A percentile compares a stretch with the other conserved stretches of the same genome.
Conservation (phyloP, 2,888 invertebrate species). For the Ophonus ardosiacus region DNA sequence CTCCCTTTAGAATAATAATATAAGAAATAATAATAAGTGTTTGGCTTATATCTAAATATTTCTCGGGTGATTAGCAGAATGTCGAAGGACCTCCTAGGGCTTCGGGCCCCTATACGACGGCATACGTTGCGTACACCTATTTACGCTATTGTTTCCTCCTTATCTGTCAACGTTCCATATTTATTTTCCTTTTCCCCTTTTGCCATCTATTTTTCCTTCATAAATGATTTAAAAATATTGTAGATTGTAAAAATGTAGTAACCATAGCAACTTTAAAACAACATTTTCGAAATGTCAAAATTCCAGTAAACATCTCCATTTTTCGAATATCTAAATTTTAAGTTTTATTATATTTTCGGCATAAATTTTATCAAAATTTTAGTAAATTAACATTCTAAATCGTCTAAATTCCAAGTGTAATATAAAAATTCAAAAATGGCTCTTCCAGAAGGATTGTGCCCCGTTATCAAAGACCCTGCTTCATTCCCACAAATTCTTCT, state of each 20-base stretch:
- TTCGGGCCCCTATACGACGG: too few species aligned
- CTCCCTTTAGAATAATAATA: too few species aligned
- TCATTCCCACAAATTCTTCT: neutral
- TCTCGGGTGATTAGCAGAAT: too few species aligned
- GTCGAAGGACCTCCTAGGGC: too few species aligned
- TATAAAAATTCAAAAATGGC: neutral
- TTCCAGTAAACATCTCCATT: slow-evolving; percentile 13
- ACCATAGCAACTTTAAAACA: slow-evolving; percentile 12
- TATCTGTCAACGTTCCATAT: too few species aligned
- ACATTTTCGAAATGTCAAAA: slow-evolving; percentile 32
- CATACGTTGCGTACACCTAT: too few species aligned
- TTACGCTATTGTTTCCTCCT: too few species aligned
- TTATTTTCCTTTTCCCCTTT: too few species aligned
- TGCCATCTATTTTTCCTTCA: too few species aligned
- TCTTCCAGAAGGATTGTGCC: neutral
- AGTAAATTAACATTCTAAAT: slow-evolving; percentile 5
- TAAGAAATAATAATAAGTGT: too few species aligned
- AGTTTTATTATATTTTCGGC: slow-evolving; percentile 22
- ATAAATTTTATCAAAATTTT: slow-evolving; percentile 30
- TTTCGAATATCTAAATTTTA: slow-evolving; percentile 22
- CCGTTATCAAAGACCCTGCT: neutral
- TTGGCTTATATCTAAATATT: too few species aligned
- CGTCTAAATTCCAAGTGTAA: slow-evolving; percentile 7
- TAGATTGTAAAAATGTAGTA: neutral
- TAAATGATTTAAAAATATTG: neutral